Evolutionary conservation across 2,113 vertebrate species (phyloP), one percentile per base, ranked within the genome.

Genomic region (Ochotona curzoniae): DNA sequence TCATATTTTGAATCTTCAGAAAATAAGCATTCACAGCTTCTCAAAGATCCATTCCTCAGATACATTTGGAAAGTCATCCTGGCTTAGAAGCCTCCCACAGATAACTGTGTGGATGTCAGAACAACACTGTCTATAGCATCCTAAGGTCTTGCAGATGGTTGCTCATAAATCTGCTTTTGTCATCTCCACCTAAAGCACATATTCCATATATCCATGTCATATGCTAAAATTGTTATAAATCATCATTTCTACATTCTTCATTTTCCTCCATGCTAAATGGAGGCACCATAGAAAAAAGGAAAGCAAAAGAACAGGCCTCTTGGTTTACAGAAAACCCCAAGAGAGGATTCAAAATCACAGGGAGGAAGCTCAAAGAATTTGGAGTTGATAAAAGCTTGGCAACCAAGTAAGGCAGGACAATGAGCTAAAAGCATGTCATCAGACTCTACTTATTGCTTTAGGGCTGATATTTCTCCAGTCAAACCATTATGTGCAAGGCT

Each of bases 161-260:
- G 38, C 64, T 92, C 74, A 80, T 73, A 35, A 69, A 93, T 73
- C 64, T 51, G 30, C 23, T 10, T 38, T 35, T 51, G 54, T 83
- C 30, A 32, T 69, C n/a, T 47, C 49, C 10, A 70, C 70, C 63
- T 38, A 83, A 93, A 78, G 86, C 79, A 75, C 25, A 21, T 61
- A 91, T 67, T 91, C 63, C 54, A 73, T 35, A 70, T 13, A 76
- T 13, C 12, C 47, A 47, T 12, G 70, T 83, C 89, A 83, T 71
- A 74, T 32, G 38, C 86, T 38, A 61, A 44, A 91, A 85, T 47
- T 60, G 57, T 85, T 95, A 86, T 8, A 63, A 83, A 93, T 90
- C 13, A 79, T 54, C 28, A 30, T 69, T 79, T 6, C 20, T 15
- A 63, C 35, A 60, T n/a, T 38, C 49, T 80, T 44, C 23, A 6